These are phyloP conservation scores for Metacarcinus magister DNA, from an alignment of 2,888 invertebrate species.

Conservation along the genomic window DNA sequence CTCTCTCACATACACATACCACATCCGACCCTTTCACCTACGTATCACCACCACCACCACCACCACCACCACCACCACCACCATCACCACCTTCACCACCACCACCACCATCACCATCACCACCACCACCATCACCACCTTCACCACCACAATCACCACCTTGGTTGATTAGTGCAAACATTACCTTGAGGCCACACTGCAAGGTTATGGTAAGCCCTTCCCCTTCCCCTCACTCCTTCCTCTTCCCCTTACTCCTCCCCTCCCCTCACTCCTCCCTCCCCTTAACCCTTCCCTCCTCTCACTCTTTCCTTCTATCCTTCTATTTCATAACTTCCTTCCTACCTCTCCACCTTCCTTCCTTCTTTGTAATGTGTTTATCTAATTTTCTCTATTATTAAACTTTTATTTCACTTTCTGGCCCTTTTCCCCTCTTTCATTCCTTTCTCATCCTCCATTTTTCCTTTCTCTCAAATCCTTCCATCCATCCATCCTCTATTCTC, in stretches of 20 bases:
- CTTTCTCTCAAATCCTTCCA: neutral
- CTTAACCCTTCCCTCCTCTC: neutral
- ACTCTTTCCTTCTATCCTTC: neutral
- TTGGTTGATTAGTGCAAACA: neutral
- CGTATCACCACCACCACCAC: too few species aligned
- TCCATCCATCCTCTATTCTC: neutral
- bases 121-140: neutral
- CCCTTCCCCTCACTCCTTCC: too few species aligned
- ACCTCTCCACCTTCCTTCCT: neutral
- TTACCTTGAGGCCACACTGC: too few species aligned
- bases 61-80: too few species aligned
- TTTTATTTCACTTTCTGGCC: neutral
- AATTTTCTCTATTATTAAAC: neutral
- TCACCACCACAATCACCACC: neutral
- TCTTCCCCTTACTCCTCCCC: too few species aligned
- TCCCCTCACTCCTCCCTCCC: too few species aligned
- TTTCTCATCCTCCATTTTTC: neutral
- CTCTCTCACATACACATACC: too few species aligned
- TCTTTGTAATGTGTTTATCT: neutral
- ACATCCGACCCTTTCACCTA: neutral
- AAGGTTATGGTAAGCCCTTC: too few species aligned
- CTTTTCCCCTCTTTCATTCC: neutral
- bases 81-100: neutral
- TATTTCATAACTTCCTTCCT: neutral
- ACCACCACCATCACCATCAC: conserved; percentile 11